A percentile compares a stretch with the other conserved stretches of the same genome.
These are phyloP conservation scores for Fulmarus glacialis DNA, from an alignment of 2,113 vertebrate species.

Conservation along the genomic window DNA sequence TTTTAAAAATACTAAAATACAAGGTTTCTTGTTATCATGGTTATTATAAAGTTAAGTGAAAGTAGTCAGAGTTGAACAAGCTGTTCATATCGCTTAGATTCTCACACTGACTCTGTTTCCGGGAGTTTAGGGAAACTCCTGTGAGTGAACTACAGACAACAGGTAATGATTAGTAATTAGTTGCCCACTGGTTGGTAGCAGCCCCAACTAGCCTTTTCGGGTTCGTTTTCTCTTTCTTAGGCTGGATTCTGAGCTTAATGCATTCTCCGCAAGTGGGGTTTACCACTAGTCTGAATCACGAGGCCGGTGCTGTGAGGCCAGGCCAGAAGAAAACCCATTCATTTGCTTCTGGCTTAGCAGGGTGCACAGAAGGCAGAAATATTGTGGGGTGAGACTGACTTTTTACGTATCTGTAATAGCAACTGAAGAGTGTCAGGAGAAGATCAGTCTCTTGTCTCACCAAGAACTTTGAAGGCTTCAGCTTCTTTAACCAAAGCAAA, in stretches of 20 bases:
- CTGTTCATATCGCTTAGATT: not conserved
- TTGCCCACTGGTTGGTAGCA: not conserved
- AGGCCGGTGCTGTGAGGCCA: not conserved
- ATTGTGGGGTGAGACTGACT: fast-evolving
- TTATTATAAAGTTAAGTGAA: not conserved
- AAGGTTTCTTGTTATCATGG: not conserved
- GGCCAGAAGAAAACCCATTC: not conserved
- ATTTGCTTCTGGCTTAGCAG: not conserved
- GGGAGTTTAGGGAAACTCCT: not conserved
- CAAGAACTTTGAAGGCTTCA: not conserved
- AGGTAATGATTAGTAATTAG: not conserved
- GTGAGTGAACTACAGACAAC: not conserved
- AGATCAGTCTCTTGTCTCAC: not conserved
- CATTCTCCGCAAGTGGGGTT: fast-evolving
- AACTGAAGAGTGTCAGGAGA: not conserved
- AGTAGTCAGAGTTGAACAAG: not conserved
- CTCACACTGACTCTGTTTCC: not conserved
- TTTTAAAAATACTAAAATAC: not conserved
- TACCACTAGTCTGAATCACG: not conserved
- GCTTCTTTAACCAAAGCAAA: not conserved
- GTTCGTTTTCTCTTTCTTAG: not conserved
- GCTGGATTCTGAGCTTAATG: not conserved
- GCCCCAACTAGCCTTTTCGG: not conserved
- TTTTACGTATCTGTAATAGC: not conserved
- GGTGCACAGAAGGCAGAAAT: not conserved